These are phyloP conservation scores for Zygogramma bicolorata DNA, from an alignment of 2,888 invertebrate species.

Conservation along the genomic window DNA sequence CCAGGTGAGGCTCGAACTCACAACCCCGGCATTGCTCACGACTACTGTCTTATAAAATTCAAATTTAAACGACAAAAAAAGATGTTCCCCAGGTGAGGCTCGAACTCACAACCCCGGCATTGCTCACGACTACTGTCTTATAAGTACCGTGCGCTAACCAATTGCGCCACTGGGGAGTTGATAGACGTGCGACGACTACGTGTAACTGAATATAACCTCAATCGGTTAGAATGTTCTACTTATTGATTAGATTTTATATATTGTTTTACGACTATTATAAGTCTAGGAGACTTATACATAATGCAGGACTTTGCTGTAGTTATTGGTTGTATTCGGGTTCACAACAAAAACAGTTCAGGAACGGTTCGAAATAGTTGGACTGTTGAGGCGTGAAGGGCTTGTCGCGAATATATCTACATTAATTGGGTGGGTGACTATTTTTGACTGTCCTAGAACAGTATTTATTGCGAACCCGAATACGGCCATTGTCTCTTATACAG, in stretches of 20 bases:
- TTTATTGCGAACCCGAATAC: too few species aligned
- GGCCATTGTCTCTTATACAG: too few species aligned
- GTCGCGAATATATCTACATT: too few species aligned
- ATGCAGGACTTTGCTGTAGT: too few species aligned
- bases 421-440: too few species aligned
- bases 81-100: slow-evolving; percentile 79
- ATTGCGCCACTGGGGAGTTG: slow-evolving; percentile 90
- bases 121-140: slow-evolving; percentile 96
- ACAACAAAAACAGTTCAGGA: too few species aligned
- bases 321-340: too few species aligned
- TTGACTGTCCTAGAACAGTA: too few species aligned
- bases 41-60: slow-evolving; percentile 98
- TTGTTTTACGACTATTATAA: too few species aligned
- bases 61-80: slow-evolving; percentile 7
- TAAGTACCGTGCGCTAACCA: slow-evolving; percentile 99
- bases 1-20: slow-evolving; percentile 97
- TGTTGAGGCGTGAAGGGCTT: too few species aligned
- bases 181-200: not conserved
- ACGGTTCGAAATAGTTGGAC: too few species aligned
- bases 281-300: too few species aligned
- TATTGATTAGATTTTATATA: not conserved
- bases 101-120: slow-evolving; percentile 99
- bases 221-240: not conserved
- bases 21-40: slow-evolving; percentile 99
- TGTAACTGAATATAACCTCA: rapidly evolving